Evolutionary conservation across 2,888 invertebrate species (phyloP), one percentile per base, ranked within the genome.

Genomic region (Euclidia mi): DNA sequence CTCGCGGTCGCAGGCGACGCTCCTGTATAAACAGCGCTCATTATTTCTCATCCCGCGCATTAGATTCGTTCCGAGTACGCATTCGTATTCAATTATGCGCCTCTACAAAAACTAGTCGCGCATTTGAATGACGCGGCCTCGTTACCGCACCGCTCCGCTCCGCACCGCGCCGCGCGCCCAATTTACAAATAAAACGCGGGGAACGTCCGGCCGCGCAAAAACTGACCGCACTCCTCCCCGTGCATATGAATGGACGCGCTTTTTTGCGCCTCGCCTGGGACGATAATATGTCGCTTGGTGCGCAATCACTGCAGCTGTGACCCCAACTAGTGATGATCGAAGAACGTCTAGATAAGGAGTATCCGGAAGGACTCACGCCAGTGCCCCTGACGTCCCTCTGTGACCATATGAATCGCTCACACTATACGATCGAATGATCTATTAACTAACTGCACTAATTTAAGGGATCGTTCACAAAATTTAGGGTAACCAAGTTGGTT

Each of bases 151-250:
- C 73, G 67, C 71, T 59, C 71, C 66, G 66, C 75, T 9, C 70
- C 61, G 58, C 73, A 18, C 68, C 62, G 76, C 65, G 53, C 69
- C 63, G 67, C 61, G 70, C 79, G 85, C 90, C 91, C 93, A 91
- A 93, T 91, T 92, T 92, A 92, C 92, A 94, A 91, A 92, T 90
- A 92, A 91, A 91, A 89, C 91, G 87, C 90, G 85, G 85, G 89
- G 91, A 90, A 91, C 92, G 92, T 92, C 93, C 90, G 92, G 87
- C 88, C 77, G 71, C 57, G 85, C 91, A 92, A 93, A 92, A 93
- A 93, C 89, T 85, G 84, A 78, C 88, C 90, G 87, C 89, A 76
- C 85, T 79, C 78, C 82, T 79, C 82, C 79, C 87, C 76, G 87
- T 86, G 93, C 92, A 92, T 93, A 92, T 93, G 90, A 93, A 92